phyloP scores from a whole-genome alignment of 1,140 invertebrate genomes.

The Yoshiicerus persimilis region DNA sequence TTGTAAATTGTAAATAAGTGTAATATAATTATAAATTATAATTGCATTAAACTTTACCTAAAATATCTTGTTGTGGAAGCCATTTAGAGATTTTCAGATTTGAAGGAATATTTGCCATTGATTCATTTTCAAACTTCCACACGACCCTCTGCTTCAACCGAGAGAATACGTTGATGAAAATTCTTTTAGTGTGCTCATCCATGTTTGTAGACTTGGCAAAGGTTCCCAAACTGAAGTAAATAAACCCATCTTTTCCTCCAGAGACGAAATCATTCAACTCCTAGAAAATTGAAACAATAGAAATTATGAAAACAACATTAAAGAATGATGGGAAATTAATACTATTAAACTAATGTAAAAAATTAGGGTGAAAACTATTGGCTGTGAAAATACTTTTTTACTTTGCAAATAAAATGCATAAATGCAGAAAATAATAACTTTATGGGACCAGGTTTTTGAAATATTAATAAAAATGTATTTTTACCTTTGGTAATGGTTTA shows the following conservation, averaged over 20 bases:
- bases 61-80: conserved; percentile 79
- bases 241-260: conserved; percentile 58
- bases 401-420: not conserved
- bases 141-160: conserved; percentile 51
- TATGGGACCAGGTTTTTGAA: not conserved
- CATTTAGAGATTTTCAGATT: conserved; percentile 73
- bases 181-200: conserved; percentile 52
- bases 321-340: not conserved
- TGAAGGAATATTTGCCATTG: conserved; percentile 55
- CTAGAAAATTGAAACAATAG: not conserved
- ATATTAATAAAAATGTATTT: not conserved
- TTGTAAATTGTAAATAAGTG: not conserved
- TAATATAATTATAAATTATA: not conserved
- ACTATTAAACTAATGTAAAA: not conserved
- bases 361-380: not conserved
- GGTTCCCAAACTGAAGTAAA: conserved; percentile 65
- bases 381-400: not conserved
- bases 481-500: conserved; percentile 21
- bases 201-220: conserved; percentile 60
- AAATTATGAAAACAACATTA: not conserved
- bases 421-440: not conserved
- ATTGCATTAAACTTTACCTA: conserved; percentile 51
- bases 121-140: conserved; percentile 53
- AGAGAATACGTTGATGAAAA: conserved; percentile 52
- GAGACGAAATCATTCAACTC: conserved; percentile 49